phyloP scores from a whole-genome alignment of 2,888 invertebrate genomes.

The Hypomecis punctinalis region DNA sequence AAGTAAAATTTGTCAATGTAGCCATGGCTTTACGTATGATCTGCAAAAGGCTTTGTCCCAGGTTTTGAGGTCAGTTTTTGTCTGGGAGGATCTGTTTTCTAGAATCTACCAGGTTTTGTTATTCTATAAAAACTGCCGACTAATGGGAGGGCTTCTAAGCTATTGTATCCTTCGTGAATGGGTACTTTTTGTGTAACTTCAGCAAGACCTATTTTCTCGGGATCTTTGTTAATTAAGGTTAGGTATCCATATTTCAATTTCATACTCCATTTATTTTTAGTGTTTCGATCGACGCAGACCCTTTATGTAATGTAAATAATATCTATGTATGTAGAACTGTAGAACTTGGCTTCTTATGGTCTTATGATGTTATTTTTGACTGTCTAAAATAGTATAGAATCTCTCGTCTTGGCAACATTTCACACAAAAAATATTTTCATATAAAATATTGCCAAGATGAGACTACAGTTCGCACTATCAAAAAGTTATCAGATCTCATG shows the following conservation, averaged over 20 bases:
- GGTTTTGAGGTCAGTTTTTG: slow-evolving; percentile 6
- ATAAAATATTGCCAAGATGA: too few relatives aligned
- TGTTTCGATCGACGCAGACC: too few relatives aligned
- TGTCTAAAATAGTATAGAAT: too few relatives aligned
- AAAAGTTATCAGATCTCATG: too few relatives aligned
- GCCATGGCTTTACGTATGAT: background rate
- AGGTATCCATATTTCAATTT: slow-evolving; percentile 2
- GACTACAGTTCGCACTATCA: too few relatives aligned
- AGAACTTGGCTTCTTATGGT: too few relatives aligned
- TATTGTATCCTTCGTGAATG: slow-evolving; percentile 6
- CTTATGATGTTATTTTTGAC: too few relatives aligned
- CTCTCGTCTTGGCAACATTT: too few relatives aligned
- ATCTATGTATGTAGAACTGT: too few relatives aligned
- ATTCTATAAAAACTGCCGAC: slow-evolving; percentile 8
- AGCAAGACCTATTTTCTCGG: background rate
- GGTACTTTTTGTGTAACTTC: slow-evolving; percentile 7
- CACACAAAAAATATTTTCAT: too few relatives aligned
- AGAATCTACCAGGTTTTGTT: background rate
- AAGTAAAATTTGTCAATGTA: background rate
- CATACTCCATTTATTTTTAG: background rate
- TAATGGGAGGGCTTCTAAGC: background rate
- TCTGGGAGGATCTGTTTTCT: slow-evolving; percentile 1
- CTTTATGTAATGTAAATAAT: too few relatives aligned
- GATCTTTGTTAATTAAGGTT: background rate
- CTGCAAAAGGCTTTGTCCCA: background rate